phyloP scores from a whole-genome alignment of 1,140 invertebrate species.

The Drosophila cardini region DNA sequence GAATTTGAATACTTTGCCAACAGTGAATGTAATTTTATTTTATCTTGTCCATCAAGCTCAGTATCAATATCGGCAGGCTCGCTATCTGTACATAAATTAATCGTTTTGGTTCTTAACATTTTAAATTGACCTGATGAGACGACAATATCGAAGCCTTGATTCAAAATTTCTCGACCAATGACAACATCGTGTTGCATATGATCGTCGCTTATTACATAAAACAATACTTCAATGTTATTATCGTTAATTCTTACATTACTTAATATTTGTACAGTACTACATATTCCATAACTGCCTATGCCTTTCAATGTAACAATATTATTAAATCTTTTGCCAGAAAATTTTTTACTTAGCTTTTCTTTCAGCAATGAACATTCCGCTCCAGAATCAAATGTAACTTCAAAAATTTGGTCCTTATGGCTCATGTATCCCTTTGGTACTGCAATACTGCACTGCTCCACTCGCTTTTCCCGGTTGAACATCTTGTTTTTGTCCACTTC shows the following conservation, averaged over 20 bases:
- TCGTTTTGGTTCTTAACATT: constrained; percentile 16
- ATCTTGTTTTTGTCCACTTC: not conserved
- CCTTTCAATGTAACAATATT: too few relatives aligned
- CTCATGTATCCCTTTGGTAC: not conserved
- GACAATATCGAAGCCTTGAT: constrained; percentile 45
- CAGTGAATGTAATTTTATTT: constrained; percentile 35
- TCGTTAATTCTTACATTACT: too few relatives aligned
- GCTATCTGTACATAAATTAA: constrained; percentile 28
- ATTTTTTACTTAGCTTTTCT: too few relatives aligned
- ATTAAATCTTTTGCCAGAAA: too few relatives aligned
- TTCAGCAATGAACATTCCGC: too few relatives aligned
- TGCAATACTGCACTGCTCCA: constrained; percentile 1
- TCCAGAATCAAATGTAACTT: too few relatives aligned
- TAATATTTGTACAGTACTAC: too few relatives aligned
- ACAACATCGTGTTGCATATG: constrained; percentile 17
- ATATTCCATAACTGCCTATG: too few relatives aligned
- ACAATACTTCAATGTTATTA: too few relatives aligned
- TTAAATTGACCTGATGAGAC: constrained; percentile 34
- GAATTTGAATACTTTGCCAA: constrained; percentile 20
- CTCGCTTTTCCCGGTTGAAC: constrained; percentile 1
- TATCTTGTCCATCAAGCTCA: constrained; percentile 15
- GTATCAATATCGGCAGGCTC: constrained; percentile 4
- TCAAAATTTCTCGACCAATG: constrained; percentile 35
- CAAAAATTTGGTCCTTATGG: too few relatives aligned
- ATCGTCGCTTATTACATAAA: too few relatives aligned